A percentile compares a stretch with the other conserved stretches of the same genome.
These are phyloP conservation scores for Candidula unifasciata DNA, from an alignment of 2,888 invertebrate genomes.

Conservation along the genomic window DNA sequence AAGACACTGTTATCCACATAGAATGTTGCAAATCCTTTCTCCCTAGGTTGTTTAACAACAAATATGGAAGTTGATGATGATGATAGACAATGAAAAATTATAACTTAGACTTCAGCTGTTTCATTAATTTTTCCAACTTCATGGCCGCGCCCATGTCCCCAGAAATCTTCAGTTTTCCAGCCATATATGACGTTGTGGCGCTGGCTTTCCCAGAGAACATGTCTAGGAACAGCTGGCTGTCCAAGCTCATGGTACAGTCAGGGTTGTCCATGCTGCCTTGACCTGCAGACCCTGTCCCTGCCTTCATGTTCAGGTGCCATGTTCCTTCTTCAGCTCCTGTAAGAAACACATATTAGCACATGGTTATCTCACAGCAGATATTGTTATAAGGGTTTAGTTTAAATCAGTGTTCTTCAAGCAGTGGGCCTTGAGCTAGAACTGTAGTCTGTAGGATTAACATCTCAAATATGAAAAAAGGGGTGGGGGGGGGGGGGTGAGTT, in stretches of 20 bases:
- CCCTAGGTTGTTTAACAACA: too few relatives aligned
- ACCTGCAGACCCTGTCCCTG: conserved; percentile 88
- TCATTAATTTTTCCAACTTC: conserved; percentile 86
- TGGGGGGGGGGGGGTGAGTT: too few relatives aligned
- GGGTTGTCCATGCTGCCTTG: conserved; percentile 83
- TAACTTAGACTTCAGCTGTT: conserved; percentile 52
- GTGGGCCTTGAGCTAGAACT: too few relatives aligned
- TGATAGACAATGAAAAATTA: conserved; percentile 14
- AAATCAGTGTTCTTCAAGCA: neutral
- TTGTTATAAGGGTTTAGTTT: too few relatives aligned
- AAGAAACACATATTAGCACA: neutral
- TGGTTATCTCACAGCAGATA: too few relatives aligned
- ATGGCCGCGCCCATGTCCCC: conserved; percentile 96
- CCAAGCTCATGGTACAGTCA: conserved; percentile 92
- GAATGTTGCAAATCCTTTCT: too few relatives aligned
- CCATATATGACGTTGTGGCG: conserved; percentile 95
- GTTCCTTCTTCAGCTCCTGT: conserved; percentile 84
- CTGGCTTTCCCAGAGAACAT: conserved; percentile 88
- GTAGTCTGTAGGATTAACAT: too few relatives aligned
- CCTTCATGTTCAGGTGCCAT: conserved; percentile 93
- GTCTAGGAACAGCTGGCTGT: conserved; percentile 80
- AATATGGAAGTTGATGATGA: neutral
- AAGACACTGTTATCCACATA: too few relatives aligned
- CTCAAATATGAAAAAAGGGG: too few relatives aligned
- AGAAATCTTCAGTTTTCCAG: conserved; percentile 93